Evolutionary conservation across 2,888 invertebrate genomes (phyloP), one percentile per base, ranked within the genome.

Genomic region (Ethmia dodecea): DNA sequence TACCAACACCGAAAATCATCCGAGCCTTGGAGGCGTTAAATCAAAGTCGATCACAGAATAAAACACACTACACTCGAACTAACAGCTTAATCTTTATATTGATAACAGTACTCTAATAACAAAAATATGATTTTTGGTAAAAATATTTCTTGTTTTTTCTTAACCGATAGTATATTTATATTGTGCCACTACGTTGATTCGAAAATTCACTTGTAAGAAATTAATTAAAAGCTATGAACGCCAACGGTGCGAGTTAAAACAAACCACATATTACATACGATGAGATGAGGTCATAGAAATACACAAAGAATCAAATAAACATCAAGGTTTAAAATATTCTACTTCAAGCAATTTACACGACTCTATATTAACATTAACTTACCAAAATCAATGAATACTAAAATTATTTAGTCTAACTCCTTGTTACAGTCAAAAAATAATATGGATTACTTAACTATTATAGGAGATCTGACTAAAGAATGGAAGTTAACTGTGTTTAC

Each of bases 61-160:
- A 61, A 70, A 64, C 64, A 62, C 65, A 59, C 64, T 66, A 65
- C 64, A 61, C 62, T 60, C 60, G 68, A 61, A 65, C 67, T 72
- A 70, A 60, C 56, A 55, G 59, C 72, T 69, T 66, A 65, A 52
- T 37, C 52, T 65, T 60, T 56, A 68, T 54, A 72, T 55, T 59
- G 56, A 60, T 69, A 67, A 72, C 66, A 70, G 69, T 73, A 64
- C 41, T 66, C 65, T 72, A 70, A 71, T 76, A 80, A 81, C 68
- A 79, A 80, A 80, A 80, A 78, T 78, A 77, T 57, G 61, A 57
- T 78, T 75, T 75, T 75, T 74, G 72, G 74, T 70, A 71, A 78
- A 80, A 75, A 74, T 73, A 70, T 72, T 68, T 70, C 53, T 68
- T 49, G 58, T 58, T 61, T 64, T 52, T 61, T 61, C 69, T 72